Evolutionary conservation across 2,797 vertebrate species (phyloP).

Genomic region (Spea hammondii): DNA sequence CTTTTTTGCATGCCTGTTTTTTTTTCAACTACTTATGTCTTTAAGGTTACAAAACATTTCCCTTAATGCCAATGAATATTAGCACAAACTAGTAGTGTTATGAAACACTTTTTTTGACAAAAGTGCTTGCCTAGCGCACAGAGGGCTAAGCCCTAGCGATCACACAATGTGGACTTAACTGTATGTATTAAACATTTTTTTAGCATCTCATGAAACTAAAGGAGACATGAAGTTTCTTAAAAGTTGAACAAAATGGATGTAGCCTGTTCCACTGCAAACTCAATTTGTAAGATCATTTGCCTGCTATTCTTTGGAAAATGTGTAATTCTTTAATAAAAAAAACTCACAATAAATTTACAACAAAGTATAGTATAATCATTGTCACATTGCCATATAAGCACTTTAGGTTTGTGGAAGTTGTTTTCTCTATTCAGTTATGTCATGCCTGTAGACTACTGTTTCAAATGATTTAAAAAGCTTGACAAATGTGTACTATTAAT

Average conservation of each 20-base stretch:
- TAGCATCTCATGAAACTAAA: background rate
- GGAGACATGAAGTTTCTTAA: background rate
- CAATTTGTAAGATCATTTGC: background rate
- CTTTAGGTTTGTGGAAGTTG: constrained; percentile 10
- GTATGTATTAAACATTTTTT: constrained; percentile 4
- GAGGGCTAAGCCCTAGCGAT: background rate
- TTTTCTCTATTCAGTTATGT: constrained; percentile 9
- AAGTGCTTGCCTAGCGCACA: background rate
- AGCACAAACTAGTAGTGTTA: constrained; percentile 33
- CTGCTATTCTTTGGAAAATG: constrained; percentile 22
- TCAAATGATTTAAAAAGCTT: background rate
- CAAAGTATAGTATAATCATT: background rate
- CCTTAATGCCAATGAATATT: constrained; percentile 1
- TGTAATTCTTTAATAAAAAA: constrained; percentile 4
- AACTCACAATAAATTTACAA: constrained; percentile 4
- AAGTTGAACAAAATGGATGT: constrained; percentile 8
- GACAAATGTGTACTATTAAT: background rate
- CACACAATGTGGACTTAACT: background rate
- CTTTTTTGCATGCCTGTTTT: constrained; percentile 45
- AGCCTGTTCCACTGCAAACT: background rate
- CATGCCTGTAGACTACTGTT: constrained; percentile 11
- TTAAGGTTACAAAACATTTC: constrained; percentile 39
- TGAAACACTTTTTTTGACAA: background rate
- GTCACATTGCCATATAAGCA: background rate
- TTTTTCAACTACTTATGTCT: constrained; percentile 32